phyloP scores from a whole-genome alignment of 2,797 vertebrate genomes.

The Sebastiscus albofasciatus region DNA sequence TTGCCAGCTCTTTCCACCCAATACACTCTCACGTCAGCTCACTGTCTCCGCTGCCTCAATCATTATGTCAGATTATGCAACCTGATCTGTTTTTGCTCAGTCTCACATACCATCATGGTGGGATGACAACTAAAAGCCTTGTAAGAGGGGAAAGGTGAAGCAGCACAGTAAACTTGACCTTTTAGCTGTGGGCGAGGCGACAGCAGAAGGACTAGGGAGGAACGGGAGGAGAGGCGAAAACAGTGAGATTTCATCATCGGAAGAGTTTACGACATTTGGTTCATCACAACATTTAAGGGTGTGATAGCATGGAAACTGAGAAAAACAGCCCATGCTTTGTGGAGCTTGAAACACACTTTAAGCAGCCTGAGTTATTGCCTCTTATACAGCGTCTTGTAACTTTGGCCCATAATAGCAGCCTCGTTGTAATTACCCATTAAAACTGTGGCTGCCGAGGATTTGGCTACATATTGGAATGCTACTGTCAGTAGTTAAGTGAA shows the following conservation, averaged over 20 bases:
- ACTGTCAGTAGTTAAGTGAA: constrained; percentile 50
- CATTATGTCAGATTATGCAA: constrained; percentile 41
- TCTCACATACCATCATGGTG: constrained; percentile 30
- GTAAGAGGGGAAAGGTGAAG: constrained; percentile 7
- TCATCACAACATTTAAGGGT: constrained; percentile 18
- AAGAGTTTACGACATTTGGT: constrained; percentile 51
- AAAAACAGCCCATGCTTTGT: constrained; percentile 20
- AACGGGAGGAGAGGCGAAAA: constrained; percentile 39
- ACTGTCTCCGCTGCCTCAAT: constrained; percentile 33
- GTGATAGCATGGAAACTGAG: constrained; percentile 43
- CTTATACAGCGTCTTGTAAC: constrained; percentile 39
- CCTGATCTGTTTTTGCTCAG: constrained; percentile 47
- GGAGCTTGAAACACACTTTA: constrained; percentile 7
- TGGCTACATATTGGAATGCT: constrained; percentile 49
- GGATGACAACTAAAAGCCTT: constrained; percentile 6
- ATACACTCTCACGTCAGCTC: constrained; percentile 42
- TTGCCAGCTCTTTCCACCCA: constrained; percentile 46
- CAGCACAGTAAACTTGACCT: constrained; percentile 14
- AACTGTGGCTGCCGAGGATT: constrained; percentile 40
- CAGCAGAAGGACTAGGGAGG: constrained; percentile 14
- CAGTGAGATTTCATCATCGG: constrained; percentile 44
- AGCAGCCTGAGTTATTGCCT: constrained; percentile 26
- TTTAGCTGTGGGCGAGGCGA: constrained; percentile 25
- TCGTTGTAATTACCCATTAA: constrained; percentile 65
- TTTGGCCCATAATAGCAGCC: constrained; percentile 49